Conservation (phyloP, 2,113 vertebrate species). For the Bubo blakistoni region DNA sequence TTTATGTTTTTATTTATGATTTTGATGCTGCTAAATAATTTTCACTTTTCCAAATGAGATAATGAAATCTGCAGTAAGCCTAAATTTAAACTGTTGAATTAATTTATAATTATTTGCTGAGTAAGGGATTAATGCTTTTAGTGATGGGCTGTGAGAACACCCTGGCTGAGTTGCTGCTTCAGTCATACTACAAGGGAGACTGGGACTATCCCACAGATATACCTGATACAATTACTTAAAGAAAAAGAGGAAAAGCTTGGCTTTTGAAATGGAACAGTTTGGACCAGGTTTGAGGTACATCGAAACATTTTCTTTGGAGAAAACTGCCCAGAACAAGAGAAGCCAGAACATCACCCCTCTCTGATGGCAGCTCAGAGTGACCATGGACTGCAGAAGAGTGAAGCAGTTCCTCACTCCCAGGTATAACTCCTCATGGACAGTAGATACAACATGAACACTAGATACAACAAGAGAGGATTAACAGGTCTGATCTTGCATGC, state of each 20-base stretch:
- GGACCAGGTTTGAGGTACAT: neutral
- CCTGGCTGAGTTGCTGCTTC: neutral
- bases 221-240: neutral
- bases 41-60: neutral
- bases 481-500: neutral
- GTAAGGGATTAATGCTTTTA: neutral
- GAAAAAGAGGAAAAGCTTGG: neutral
- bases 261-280: neutral
- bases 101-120: neutral
- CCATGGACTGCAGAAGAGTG: neutral
- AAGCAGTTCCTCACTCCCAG: neutral
- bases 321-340: neutral
- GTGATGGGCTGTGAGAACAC: neutral
- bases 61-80: neutral
- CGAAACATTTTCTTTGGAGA: neutral
- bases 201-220: neutral
- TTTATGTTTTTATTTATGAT: neutral
- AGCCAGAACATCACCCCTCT: neutral
- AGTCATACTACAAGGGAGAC: rapidly evolving
- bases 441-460: neutral
- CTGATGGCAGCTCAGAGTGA: neutral
- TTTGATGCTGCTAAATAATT: neutral
- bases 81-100: neutral
- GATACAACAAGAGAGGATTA: neutral
- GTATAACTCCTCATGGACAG: neutral